Percentiles rank a stretch among this genome's conserved stretches.
Evolutionary conservation across 2,797 vertebrate genomes (phyloP).

Genomic region (Moxostoma hubbsi): DNA sequence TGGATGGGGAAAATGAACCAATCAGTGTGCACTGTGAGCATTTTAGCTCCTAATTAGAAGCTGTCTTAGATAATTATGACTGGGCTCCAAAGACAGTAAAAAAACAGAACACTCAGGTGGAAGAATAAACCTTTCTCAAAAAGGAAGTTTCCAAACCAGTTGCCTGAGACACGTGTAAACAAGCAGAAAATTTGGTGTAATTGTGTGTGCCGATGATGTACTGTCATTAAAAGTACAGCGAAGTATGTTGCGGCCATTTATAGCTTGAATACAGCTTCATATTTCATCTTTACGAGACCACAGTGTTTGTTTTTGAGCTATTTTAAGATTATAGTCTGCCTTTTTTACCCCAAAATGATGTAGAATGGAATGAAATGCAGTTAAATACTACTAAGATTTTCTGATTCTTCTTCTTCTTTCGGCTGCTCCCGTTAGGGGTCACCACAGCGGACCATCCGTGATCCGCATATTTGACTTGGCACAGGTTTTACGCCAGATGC

Average conservation of each 20-base stretch:
- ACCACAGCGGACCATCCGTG: too few species aligned
- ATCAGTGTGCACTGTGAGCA: conserved; percentile 81
- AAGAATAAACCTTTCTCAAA: conserved; percentile 68
- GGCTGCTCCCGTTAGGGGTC: too few species aligned
- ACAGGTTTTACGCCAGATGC: too few species aligned
- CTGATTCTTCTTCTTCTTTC: too few species aligned
- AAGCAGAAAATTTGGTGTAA: conserved; percentile 33
- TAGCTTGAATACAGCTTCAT: conserved; percentile 17
- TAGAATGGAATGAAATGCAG: too few species aligned
- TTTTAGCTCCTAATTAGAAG: conserved; percentile 83
- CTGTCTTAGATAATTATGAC: conserved; percentile 85
- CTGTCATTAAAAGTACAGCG: not conserved
- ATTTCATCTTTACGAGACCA: conserved; percentile 5
- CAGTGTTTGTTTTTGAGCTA: not conserved
- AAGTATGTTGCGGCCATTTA: not conserved
- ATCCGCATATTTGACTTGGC: too few species aligned
- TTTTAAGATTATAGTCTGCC: too few species aligned
- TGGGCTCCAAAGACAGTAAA: conserved; percentile 71
- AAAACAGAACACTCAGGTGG: conserved; percentile 69
- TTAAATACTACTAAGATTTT: too few species aligned
- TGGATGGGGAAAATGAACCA: conserved; percentile 82
- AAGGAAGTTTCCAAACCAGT: conserved; percentile 48
- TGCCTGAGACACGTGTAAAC: conserved; percentile 55
- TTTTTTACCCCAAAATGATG: too few species aligned
- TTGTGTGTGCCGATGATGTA: conserved; percentile 27